Base-by-base conservation (phyloP, 2,888 invertebrate species). In the Cheilosia scutellata region DNA sequence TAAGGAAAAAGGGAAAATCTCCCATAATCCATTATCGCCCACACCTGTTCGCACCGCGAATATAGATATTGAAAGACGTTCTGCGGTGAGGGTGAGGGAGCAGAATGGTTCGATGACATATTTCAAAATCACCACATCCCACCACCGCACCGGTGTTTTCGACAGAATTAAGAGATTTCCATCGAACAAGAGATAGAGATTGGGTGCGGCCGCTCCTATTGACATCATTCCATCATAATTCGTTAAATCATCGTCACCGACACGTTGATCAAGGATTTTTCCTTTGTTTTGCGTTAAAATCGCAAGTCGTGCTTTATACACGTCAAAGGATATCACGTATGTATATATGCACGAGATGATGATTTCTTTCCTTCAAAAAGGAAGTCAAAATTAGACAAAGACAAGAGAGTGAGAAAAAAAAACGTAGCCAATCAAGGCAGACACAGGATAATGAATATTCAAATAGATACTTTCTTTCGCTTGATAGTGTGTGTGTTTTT, bases 381-480 rank as follows among this genome's bases (percentile, higher is more conserved):
- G 40, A 2, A 40, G 5, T 25, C 29, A 77, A 78, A 78, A 57
- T 60, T 62, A 74, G 77, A 37, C 37, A 37, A 47, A 13, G 37
- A 33, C 4, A 29, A 16, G 4, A 27, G 29, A 44, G 6, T 9
- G 11, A 60, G n/a, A 60, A 27, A 44, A 53, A 58, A 44, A 74
- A 74, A 63, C 49, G 31, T 29, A 86, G 71, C 82, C 66, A 86
- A 86, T 86, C 86, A 82, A 60, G 66, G 62, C 49, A 72, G 75
- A 80, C 84, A 62, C 66, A 66, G 66, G 66, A 72, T 80, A 82
- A 86, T 86, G 76, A 86, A 86, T 86, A 86, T 86, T 86, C 86
- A 86, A 82, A 86, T 76, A 82, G 78, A 76, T 84, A 79, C 83
- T 75, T 84, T 65, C 75, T 62, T 42, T 37, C 55, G 42, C 66